phyloP scores from a whole-genome alignment of 2,888 invertebrate species.

The Phasia obesa region DNA sequence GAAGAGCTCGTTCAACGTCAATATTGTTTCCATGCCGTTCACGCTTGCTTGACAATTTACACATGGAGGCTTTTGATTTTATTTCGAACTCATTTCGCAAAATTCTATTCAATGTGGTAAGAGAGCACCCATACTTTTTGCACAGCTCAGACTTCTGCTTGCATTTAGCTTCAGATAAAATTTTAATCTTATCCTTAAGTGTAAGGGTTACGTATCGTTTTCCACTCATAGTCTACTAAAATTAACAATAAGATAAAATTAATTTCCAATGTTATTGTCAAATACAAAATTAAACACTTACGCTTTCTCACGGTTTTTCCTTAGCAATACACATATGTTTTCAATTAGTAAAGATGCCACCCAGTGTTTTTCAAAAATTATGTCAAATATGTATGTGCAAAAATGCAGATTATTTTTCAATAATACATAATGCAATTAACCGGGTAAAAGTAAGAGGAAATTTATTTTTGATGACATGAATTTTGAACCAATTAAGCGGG shows the following conservation, averaged over 20 bases:
- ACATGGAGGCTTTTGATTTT: constrained; percentile 42
- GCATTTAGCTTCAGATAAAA: constrained; percentile 50
- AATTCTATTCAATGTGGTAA: too few relatives aligned
- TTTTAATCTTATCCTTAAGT: constrained; percentile 56
- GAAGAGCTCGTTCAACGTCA: constrained; percentile 50
- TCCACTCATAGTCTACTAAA: constrained; percentile 46
- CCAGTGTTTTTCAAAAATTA: constrained; percentile 48
- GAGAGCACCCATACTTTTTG: constrained; percentile 5
- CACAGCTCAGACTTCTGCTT: constrained; percentile 51
- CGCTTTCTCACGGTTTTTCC: too few relatives aligned
- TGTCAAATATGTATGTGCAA: constrained; percentile 4
- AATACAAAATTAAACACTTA: too few relatives aligned
- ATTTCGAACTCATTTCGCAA: too few relatives aligned
- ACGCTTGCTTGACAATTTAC: constrained; percentile 55
- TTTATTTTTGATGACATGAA: too few relatives aligned
- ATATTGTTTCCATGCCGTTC: constrained; percentile 52
- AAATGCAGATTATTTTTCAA: constrained; percentile 16
- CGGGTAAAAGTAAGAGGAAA: too few relatives aligned
- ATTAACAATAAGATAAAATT: constrained; percentile 50
- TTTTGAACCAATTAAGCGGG: too few relatives aligned
- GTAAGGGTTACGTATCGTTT: constrained; percentile 52
- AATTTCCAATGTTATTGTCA: constrained; percentile 50
- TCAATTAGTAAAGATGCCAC: constrained; percentile 54
- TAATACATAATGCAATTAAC: too few relatives aligned
- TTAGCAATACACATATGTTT: constrained; percentile 31